Evolutionary conservation across 2,888 invertebrate genomes (phyloP), one percentile per base, ranked within the genome.

Genomic region (Synanthedon myopaeformis): DNA sequence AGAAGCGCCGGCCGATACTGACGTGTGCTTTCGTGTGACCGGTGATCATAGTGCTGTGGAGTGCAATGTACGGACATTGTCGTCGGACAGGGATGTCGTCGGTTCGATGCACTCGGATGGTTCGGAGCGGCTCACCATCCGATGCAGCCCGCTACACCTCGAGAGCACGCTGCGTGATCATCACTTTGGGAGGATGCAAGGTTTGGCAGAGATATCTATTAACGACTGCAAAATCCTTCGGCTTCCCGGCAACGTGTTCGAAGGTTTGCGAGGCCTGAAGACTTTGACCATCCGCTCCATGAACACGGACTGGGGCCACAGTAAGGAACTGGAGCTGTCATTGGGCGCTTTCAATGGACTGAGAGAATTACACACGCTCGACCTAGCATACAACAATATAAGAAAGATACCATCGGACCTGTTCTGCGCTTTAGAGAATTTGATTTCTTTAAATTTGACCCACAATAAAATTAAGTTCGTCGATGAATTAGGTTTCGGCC

Each of bases 381-480:
- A 96, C 74, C 83, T 96, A 75, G 91, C 91, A 57, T 91, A 92
- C 75, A 96, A 95, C 76, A 95, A 95, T 77, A 90, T 96, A 56
- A 89, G 93, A 58, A 91, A 92, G 59, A 82, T 96, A 68, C 95
- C 96, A 1, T 92, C 93, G 54, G 92, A 92, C 69, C 89, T 91
- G 62, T 93, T 96, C 74, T 96, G 96, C 80, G 91, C 92, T 11
- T 82, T 96, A 72, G 91, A 92, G 67, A 95, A 93, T 73, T 89
- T 96, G 58, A 94, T 94, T 75, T 90, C 93, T 56, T 86, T 97
- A 42, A 96, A 97, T 84, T 85, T 96, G 67, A 96, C 96, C 28
- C 89, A 91, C 56, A 97, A 96, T 84, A 92, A 93, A 65, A 90
- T 97, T 55, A 91, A 92, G 62, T 93, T 93, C 65, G 90, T 94